Conservation (phyloP, 1,140 invertebrate species). For the Brachionus manjavacas region DNA sequence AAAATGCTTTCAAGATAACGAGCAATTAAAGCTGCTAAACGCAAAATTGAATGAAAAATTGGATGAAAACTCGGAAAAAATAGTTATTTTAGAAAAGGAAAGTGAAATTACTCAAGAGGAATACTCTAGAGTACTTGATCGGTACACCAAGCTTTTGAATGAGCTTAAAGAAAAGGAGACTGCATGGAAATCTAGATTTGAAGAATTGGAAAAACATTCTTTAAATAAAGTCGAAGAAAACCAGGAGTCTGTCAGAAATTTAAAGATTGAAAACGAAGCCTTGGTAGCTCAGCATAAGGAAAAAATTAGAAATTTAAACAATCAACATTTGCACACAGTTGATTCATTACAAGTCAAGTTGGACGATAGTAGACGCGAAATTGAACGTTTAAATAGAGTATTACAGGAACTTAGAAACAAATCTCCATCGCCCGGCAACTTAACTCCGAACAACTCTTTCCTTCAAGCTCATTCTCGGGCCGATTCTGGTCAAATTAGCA, state of each 20-base stretch:
- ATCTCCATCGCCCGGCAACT: background rate
- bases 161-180: constrained; percentile 52
- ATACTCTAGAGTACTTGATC: constrained; percentile 47
- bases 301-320: constrained; percentile 16
- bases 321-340: constrained; percentile 3
- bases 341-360: background rate
- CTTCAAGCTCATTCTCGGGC: background rate
- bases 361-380: background rate
- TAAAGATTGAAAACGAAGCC: constrained; percentile 30
- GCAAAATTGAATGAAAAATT: constrained; percentile 55
- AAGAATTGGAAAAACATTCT: background rate
- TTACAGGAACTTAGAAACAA: background rate
- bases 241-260: background rate
- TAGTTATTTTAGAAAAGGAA: constrained; percentile 49
- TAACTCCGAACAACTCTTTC: background rate
- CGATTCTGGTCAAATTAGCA: background rate
- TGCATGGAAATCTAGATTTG: constrained; percentile 45
- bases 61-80: constrained; percentile 52
- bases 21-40: constrained; percentile 52
- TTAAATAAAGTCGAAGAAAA: background rate
- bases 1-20: constrained; percentile 48
- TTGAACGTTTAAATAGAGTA: background rate
- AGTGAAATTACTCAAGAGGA: constrained; percentile 54
- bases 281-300: background rate
- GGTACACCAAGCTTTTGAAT: constrained; percentile 51